Evolutionary conservation across 2,113 vertebrate genomes (phyloP).

Genomic region (Laticauda colubrina): DNA sequence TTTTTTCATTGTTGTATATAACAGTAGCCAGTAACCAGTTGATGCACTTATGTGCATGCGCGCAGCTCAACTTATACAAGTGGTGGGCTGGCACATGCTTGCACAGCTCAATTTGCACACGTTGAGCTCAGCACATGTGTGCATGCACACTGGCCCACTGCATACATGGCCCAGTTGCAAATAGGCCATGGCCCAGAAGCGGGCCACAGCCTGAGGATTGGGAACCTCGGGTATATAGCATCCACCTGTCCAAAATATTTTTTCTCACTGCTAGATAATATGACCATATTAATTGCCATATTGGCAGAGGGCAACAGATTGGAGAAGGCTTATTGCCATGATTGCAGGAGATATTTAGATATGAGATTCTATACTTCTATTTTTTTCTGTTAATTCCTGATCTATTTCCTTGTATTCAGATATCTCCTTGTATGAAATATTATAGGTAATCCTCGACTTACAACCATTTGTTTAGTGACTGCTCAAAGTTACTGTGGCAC

Average conservation of each 20-base stretch:
- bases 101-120: not conserved
- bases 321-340: not conserved
- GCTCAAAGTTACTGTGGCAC: too few species aligned
- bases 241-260: not conserved
- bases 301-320: not conserved
- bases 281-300: not conserved
- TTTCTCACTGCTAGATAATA: not conserved
- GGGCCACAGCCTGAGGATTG: too few species aligned
- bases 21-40: not conserved
- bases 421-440: not conserved
- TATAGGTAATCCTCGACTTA: not conserved
- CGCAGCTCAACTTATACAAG: too few species aligned
- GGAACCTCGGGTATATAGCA: not conserved
- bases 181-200: not conserved
- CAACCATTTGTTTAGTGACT: too few species aligned
- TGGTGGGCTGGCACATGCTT: too few species aligned
- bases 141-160: not conserved
- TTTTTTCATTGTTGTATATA: not conserved
- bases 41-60: too few species aligned
- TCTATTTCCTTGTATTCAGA: not conserved
- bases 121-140: not conserved
- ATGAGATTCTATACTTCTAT: not conserved
- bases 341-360: not conserved
- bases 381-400: not conserved
- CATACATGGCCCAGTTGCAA: not conserved